Percentiles rank a stretch among this genome's conserved stretches.
Evolutionary conservation across 1,140 invertebrate genomes (phyloP).

Genomic region (Scylla paramamosain): DNA sequence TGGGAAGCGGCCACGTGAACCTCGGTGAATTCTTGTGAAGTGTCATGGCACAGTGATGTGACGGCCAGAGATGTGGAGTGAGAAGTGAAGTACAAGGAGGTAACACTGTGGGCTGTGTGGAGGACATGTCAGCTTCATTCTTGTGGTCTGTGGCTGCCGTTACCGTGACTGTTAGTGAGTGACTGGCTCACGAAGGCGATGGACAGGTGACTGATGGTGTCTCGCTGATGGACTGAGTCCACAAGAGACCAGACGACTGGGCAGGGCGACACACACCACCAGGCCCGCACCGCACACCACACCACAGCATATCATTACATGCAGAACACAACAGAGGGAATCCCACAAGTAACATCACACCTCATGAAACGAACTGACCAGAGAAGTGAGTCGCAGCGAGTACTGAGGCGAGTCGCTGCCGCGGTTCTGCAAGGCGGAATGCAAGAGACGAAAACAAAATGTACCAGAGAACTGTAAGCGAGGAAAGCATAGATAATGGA

Average conservation of each 20-base stretch:
- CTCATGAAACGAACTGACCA: background rate
- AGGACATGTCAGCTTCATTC: slow-evolving; percentile 10
- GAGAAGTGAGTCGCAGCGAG: background rate
- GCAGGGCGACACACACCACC: background rate
- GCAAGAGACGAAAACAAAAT: too few relatives aligned
- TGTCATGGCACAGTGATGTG: background rate
- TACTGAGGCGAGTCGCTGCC: background rate
- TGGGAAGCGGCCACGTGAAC: background rate
- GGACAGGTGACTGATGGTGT: background rate
- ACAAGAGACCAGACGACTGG: background rate
- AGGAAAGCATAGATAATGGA: too few relatives aligned
- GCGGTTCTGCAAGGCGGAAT: background rate
- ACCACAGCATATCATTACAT: background rate
- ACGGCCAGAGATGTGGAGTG: background rate
- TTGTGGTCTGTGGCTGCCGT: background rate
- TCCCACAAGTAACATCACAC: background rate
- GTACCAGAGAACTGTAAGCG: too few relatives aligned
- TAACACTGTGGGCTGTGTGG: background rate
- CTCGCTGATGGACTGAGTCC: background rate
- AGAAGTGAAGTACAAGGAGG: background rate
- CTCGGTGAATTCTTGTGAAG: background rate
- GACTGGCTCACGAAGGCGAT: background rate
- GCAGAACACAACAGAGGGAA: slow-evolving; percentile 47
- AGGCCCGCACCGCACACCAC: background rate
- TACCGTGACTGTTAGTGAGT: background rate